Base-by-base conservation (phyloP, 2,888 invertebrate genomes). In the Adela reaumurella region DNA sequence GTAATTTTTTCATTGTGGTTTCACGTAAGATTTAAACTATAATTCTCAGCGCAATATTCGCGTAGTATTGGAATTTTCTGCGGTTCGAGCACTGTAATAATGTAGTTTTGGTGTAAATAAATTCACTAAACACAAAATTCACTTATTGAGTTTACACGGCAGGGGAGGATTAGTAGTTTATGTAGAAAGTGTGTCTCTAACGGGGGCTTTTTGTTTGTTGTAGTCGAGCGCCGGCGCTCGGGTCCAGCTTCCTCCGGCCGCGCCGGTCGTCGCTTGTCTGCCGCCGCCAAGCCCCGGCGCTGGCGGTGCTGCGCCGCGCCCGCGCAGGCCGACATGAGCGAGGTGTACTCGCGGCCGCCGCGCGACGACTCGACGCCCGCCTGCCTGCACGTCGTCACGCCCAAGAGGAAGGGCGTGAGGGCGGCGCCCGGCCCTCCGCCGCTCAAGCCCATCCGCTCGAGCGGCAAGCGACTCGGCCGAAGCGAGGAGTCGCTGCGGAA, bases 331-430 rank as follows among this genome's bases (percentile, higher is more conserved):
- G 68, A 70, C 68, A 81, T 82, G 74, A 82, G 85, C 49, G 85
- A 85, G 62, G 74, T 86, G 61, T 85, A 84, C 70, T 73, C 79
- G 59, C 76, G 81, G 46, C 53, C 66, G 67, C 70, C 70, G 70
- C 56, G 54, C 62, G 35, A 35, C 51, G 57, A 61, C 61, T 54
- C 64, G 55, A 62, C 81, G 46, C 81, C 83, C 54, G 81, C 81
- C 50, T 83, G 83, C 61, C 76, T 83, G 60, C 67, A 61, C 60
- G 61, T 57, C 62, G 63, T 59, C 63, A 69, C 62, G 60, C 72
- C 65, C 58, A 65, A 60, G 53, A 62, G 50, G 54, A 64, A 57
- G 56, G 57, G 55, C 59, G 62, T 58, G 52, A 51, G 47, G 54
- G 18, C 49, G 46, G 51, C 56, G 43, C 53, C 51, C 53, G 60